Conservation (phyloP, 2,797 vertebrate species). For the Linurgus olivaceus region DNA sequence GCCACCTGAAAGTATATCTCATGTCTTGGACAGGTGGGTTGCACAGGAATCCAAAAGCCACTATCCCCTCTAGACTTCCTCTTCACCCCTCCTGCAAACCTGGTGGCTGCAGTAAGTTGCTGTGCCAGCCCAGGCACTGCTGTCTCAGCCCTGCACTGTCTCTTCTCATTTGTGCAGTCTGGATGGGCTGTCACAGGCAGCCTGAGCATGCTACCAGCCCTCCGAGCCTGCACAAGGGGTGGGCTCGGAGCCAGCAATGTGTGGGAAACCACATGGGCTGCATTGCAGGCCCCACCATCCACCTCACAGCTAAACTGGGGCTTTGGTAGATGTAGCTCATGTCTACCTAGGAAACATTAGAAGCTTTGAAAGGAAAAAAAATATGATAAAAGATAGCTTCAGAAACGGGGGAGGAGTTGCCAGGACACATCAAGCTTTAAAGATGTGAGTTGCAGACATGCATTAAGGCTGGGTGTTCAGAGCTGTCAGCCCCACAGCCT, state of each 20-base stretch:
- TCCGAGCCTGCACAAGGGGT: rapidly evolving
- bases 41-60: not conserved
- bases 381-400: not conserved
- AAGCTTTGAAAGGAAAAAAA: not conserved
- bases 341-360: not conserved
- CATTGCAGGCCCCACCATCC: not conserved
- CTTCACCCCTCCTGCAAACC: not conserved
- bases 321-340: not conserved
- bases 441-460: slow-evolving; percentile 7
- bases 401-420: slow-evolving; percentile 22
- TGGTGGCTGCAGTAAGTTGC: rapidly evolving
- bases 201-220: not conserved
- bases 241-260: not conserved
- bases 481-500: not conserved
- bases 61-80: not conserved
- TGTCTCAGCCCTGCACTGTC: not conserved
- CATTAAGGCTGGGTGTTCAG: slow-evolving; percentile 14
- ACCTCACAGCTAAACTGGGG: not conserved
- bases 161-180: not conserved
- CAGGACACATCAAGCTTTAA: slow-evolving; percentile 47
- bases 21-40: not conserved
- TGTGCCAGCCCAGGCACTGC: not conserved
- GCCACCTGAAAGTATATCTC: not conserved
- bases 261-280: not conserved
- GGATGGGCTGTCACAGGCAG: not conserved